Percentiles rank a stretch among this genome's conserved stretches.
phyloP scores from a whole-genome alignment of 2,888 invertebrate genomes.

The Heteropelma amictum region DNA sequence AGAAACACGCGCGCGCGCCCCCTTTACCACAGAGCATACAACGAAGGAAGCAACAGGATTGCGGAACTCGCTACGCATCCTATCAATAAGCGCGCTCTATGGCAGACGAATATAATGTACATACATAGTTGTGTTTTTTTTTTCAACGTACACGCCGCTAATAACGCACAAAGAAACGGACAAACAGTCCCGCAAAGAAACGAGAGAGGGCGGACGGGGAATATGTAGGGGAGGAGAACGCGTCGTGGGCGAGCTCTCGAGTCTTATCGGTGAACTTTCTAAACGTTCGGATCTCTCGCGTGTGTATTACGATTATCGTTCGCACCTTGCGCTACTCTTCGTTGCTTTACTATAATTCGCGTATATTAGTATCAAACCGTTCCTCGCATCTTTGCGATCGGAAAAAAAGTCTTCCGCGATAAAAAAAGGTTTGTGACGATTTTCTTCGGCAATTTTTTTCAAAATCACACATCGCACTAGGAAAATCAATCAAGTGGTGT shows the following conservation, averaged over 20 bases:
- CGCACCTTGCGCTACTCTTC: conserved; percentile 28
- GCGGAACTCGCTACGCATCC: not conserved
- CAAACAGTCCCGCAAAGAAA: not conserved
- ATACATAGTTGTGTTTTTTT: not conserved
- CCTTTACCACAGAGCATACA: not conserved
- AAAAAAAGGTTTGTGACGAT: no score
- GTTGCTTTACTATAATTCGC: conserved; percentile 5
- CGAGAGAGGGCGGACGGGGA: not conserved
- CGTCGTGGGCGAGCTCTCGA: conserved; percentile 28
- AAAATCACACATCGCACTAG: no score
- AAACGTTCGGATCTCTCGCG: conserved; percentile 33
- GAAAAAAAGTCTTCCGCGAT: no score
- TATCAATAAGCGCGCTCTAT: not conserved
- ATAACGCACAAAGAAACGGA: not conserved
- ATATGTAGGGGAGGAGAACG: conserved; percentile 19
- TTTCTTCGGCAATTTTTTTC: no score
- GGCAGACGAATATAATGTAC: not conserved
- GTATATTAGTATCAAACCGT: no score
- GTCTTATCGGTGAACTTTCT: conserved; percentile 50
- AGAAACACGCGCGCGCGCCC: not conserved
- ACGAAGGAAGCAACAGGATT: not conserved
- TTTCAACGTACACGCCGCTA: not conserved
- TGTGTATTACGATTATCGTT: conserved; percentile 27
- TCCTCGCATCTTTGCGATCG: no score
- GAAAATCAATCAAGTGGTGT: no score